Evolutionary conservation across 2,888 invertebrate species (phyloP).

Genomic region (Caradrina clavipalpis): DNA sequence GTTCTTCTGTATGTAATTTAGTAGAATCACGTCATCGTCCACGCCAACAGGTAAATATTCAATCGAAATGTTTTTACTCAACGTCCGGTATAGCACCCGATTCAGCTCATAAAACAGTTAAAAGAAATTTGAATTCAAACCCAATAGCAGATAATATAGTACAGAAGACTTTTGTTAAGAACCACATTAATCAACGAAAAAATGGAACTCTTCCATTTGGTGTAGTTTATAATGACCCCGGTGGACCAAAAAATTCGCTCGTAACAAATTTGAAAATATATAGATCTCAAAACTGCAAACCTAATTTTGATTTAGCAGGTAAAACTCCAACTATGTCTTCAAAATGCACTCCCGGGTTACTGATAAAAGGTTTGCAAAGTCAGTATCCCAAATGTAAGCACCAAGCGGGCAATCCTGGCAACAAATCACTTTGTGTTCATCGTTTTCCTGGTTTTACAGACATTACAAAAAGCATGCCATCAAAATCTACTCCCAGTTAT

Average conservation of each 20-base stretch:
- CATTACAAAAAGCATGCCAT: not conserved
- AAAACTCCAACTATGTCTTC: slow-evolving; percentile 25
- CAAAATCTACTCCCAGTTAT: not conserved
- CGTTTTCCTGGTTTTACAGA: not conserved
- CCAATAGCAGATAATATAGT: not conserved
- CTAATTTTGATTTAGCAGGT: slow-evolving; percentile 33
- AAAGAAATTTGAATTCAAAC: slow-evolving; percentile 5
- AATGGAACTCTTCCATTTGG: slow-evolving; percentile 18
- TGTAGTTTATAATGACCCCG: slow-evolving; percentile 2
- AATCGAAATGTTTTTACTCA: slow-evolving; percentile 3
- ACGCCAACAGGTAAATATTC: slow-evolving; percentile 49
- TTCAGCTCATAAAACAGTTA: slow-evolving; percentile 6
- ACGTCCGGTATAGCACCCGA: slow-evolving; percentile 2
- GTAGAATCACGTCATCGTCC: not conserved
- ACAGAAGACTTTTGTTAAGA: slow-evolving; percentile 2
- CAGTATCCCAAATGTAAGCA: slow-evolving; percentile 17
- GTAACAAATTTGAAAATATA: slow-evolving; percentile 15
- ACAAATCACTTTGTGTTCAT: not conserved
- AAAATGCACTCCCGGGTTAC: slow-evolving; percentile 11
- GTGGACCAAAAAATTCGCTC: slow-evolving; percentile 16
- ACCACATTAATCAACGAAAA: slow-evolving; percentile 12
- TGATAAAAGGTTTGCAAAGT: slow-evolving; percentile 9
- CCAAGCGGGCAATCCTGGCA: not conserved
- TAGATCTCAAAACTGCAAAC: not conserved
- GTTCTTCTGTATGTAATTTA: slow-evolving; percentile 7